Evolutionary conservation across 30 jellyfish, hydroid and myxozoan species (phyloP), one percentile per base, ranked within the genome.

Genomic region (Pseudorhiza aurosa): DNA sequence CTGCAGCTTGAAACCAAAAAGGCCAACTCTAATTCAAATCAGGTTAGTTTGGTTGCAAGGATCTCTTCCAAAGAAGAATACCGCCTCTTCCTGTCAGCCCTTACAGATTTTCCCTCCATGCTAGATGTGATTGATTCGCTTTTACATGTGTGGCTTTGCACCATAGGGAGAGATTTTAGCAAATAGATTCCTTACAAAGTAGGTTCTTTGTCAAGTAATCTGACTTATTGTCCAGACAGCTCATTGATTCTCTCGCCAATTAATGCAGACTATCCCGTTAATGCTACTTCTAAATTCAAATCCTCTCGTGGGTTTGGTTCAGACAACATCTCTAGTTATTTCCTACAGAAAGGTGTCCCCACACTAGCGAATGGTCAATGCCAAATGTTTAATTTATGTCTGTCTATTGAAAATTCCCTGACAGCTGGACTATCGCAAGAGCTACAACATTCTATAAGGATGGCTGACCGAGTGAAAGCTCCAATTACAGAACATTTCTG

Each of bases 1-100:
- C 43, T 70, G 29, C 87, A 67, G 4, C 63, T 79, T 3, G 87
- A 69, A 56, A 83, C 60, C 42, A 91, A 83, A 43, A 88, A 84
- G 29, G 62, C 85, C 17, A 70, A 76, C 11, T 96, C 96, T 1
- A 90, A 91, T 53, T 39, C 75, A 21, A 77, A 65, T 49, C 95
- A 89, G 74, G 97, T 89, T 29, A n/a, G n/a, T n/a, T n/a, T n/a
- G n/a, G n/a, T n/a, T n/a, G n/a, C n/a, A n/a, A n/a, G n/a, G n/a
- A n/a, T n/a, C n/a, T n/a, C n/a, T n/a, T n/a, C n/a, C n/a, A n/a
- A n/a, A n/a, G n/a, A n/a, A n/a, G n/a, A n/a, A n/a, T n/a, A n/a
- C n/a, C n/a, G n/a, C n/a, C n/a, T n/a, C n/a, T n/a, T n/a, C n/a
- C n/a, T n/a, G n/a, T n/a, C n/a, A n/a, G n/a, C n/a, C n/a, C n/a